Base-by-base conservation (phyloP, 2,888 invertebrate species). In the Archaeoteleia sp. region DNA sequence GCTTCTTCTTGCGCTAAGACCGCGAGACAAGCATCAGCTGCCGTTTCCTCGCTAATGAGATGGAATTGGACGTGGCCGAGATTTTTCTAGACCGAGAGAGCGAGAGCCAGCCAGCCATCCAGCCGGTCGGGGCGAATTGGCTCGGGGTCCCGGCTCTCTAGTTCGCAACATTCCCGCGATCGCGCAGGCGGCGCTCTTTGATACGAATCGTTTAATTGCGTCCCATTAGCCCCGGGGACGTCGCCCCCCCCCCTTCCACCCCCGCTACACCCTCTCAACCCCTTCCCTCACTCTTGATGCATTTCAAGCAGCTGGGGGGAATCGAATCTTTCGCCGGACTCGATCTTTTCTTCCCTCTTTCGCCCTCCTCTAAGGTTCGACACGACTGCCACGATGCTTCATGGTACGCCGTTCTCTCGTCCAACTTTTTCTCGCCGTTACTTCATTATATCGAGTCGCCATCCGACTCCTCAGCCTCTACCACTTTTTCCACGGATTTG, bases 51-150 rank as follows among this genome's bases (percentile, higher is more conserved):
- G 79, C 85, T 85, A 85, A 85, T 85, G 85, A 85, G 85, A 85
- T 85, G 83, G 83, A 85, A 85, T 85, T 85, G 85, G 83, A 85
- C 84, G 83, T 81, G 84, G 83, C 81, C 83, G 80, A 82, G 85
- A 85, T 85, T 85, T 85, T 85, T 85, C 85, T 85, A 84, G 81
- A 83, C 79, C 79, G 76, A 61, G 55, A 51, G 61, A 60, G 51
- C 62, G 62, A 73, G 76, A 74, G 74, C 73, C 72, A 69, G 71
- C 55, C 57, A 46, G 58, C 32, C 20, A 20, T 2, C 20, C 20
- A 15, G 17, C 13, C 13, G n/a, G 61, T 37, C 42, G 51, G 45
- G 65, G 63, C 74, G 76, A 75, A 75, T 74, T 70, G 69, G 72
- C 54, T 60, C 30, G 54, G 61, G 57, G 65, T 40, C 43, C 54